phyloP scores from a whole-genome alignment of 2,888 invertebrate genomes.

The Mesochorus sp. region DNA sequence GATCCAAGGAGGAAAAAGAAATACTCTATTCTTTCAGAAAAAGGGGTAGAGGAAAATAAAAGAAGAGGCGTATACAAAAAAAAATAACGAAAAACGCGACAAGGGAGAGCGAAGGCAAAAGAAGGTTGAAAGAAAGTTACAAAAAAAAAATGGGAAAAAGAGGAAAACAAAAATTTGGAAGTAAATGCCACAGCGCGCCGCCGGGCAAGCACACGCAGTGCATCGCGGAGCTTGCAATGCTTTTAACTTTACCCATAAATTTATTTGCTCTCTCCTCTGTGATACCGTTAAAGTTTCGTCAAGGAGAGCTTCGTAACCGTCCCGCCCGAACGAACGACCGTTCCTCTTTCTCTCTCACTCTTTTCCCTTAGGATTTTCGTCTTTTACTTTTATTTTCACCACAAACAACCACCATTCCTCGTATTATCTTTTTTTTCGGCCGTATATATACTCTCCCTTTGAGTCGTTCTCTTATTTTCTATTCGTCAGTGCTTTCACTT shows the following conservation, averaged over 20 bases:
- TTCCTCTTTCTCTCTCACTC: slow-evolving; percentile 3
- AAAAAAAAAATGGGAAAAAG: slow-evolving; percentile 26
- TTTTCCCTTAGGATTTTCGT: slow-evolving; percentile 38
- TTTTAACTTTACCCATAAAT: slow-evolving; percentile 80
- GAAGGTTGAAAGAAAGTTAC: slow-evolving; percentile 43
- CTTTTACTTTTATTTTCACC: slow-evolving; percentile 49
- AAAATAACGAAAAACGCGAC: slow-evolving; percentile 46
- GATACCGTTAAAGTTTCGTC: slow-evolving; percentile 77
- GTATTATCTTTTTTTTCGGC: slow-evolving; percentile 44
- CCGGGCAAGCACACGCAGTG: slow-evolving; percentile 64
- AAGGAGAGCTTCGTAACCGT: slow-evolving; percentile 66
- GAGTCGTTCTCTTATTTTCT: slow-evolving; percentile 42
- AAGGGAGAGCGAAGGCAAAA: slow-evolving; percentile 36
- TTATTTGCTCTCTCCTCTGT: slow-evolving; percentile 74
- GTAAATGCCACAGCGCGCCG: slow-evolving; percentile 53
- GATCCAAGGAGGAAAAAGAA: slow-evolving; percentile 21
- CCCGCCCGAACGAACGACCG: slow-evolving; percentile 45
- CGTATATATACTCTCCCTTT: slow-evolving; percentile 51
- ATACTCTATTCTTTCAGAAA: not conserved
- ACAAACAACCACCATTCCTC: slow-evolving; percentile 40
- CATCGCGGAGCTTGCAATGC: slow-evolving; percentile 75
- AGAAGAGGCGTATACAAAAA: not conserved
- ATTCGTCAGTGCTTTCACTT: no score
- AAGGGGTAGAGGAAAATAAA: not conserved
- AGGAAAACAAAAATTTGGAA: slow-evolving; percentile 52